Percentiles rank a stretch among this genome's conserved stretches.
These are phyloP conservation scores for Gambusia yucatana DNA, from an alignment of 2,797 vertebrate genomes.

Conservation along the genomic window DNA sequence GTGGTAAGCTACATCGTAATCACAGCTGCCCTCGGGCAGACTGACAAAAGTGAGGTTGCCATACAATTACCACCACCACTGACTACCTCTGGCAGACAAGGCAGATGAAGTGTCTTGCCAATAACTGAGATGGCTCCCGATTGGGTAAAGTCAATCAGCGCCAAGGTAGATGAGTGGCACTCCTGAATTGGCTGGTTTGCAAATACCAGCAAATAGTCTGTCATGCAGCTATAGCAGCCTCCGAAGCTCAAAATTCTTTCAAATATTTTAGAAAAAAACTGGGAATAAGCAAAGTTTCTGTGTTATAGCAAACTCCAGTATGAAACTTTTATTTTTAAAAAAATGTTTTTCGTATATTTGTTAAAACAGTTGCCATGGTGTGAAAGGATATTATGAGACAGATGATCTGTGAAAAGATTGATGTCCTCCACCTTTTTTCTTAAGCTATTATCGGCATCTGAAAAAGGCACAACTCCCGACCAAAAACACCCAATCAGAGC, in stretches of 20 bases:
- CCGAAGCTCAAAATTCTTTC: not conserved
- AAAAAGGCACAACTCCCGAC: no score
- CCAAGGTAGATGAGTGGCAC: not conserved
- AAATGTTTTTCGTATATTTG: no score
- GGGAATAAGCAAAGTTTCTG: not conserved
- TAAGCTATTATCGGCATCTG: no score
- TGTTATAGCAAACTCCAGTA: not conserved
- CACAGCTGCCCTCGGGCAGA: not conserved
- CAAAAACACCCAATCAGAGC: no score
- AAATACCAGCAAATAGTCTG: not conserved
- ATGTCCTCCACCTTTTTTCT: no score
- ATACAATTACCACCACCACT: not conserved
- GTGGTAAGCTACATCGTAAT: not conserved
- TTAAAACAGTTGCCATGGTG: no score
- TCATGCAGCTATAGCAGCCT: not conserved
- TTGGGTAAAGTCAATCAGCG: not conserved
- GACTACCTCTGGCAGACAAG: not conserved
- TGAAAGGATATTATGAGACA: no score
- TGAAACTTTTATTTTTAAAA: no score
- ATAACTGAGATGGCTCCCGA: not conserved
- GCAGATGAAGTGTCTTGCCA: not conserved
- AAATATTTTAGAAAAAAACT: not conserved
- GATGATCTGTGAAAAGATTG: no score
- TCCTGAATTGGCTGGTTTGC: not conserved
- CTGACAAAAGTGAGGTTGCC: not conserved